Base-by-base conservation (phyloP, 2,113 vertebrate genomes). In the Colius striatus region DNA sequence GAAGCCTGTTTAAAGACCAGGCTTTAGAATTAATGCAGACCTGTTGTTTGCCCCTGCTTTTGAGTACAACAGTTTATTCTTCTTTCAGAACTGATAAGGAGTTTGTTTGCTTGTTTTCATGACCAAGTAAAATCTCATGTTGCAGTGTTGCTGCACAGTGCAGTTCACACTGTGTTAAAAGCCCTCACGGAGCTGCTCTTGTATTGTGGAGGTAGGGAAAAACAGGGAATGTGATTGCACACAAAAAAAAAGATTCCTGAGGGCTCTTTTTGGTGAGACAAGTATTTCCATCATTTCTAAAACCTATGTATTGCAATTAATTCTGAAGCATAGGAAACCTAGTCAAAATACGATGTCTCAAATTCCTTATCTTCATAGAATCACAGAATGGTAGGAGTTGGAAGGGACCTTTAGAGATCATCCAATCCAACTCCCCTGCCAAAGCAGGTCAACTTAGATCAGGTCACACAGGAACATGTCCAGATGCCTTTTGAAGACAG, bases 101-200 rank as follows among this genome's bases (percentile, higher is more conserved):
- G 18, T 66, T 72, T 57, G 5, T 80, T 88, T n/a, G 3, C 38
- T 88, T 86, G 23, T 80, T 92, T 83, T 53, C 47, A 7, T 36
- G 43, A 50, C 32, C 63, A 22, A 54, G 6, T 65, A 14, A 90
- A 61, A 41, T 72, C 22, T 85, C 12, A 21, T 83, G 15, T 54
- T 3, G 1, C 18, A 11, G 8, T 41, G 17, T 5, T 54, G 34
- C 34, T 76, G 20, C 3, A 0, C 19, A 51, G 17, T 45, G 11
- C 29, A 38, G 5, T 67, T 80, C 4, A 16, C 13, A 26, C 27
- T 6, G 1, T 6, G 2, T 84, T 70, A 38, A 63, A 71, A 87
- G 10, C 13, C 13, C 19, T 87, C 11, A 29, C 27, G 34, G 30
- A 50, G 36, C 30, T 36, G 17, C 5, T 41, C 22, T 51, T 50